Conservation (phyloP, 2,113 vertebrate species). For the Dasypus novemcinctus region DNA sequence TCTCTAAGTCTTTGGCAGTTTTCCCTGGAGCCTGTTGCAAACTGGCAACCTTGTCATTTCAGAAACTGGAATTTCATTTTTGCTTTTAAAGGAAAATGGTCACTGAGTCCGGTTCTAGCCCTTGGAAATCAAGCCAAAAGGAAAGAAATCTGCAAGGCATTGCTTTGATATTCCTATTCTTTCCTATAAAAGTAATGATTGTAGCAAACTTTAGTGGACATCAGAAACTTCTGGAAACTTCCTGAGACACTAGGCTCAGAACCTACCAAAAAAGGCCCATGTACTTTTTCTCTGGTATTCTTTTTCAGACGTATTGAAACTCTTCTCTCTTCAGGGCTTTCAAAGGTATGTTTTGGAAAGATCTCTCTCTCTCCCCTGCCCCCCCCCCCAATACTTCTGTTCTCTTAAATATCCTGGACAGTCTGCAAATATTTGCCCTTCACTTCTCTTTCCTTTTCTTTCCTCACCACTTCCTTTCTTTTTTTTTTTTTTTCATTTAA, state of each 20-base stretch:
- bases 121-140: constrained; percentile 44
- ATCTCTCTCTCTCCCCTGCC: neutral
- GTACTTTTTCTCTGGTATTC: neutral
- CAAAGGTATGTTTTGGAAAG: neutral
- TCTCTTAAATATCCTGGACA: neutral
- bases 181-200: neutral
- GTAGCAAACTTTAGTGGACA: neutral
- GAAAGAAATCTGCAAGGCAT: neutral
- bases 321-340: neutral
- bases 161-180: neutral
- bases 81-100: constrained; percentile 39
- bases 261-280: neutral
- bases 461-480: neutral
- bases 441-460: neutral
- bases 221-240: neutral
- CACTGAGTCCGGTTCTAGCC: neutral
- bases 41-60: constrained; percentile 45
- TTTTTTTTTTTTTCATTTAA: neutral
- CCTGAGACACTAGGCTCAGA: neutral
- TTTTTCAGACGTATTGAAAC: constrained; percentile 14
- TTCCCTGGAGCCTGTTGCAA: constrained; percentile 11
- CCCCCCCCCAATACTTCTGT: neutral
- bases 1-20: constrained; percentile 46
- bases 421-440: neutral
- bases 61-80: constrained; percentile 35